Evolutionary conservation across 2,113 vertebrate species (phyloP).

Genomic region (Rhynchomys soricoides): DNA sequence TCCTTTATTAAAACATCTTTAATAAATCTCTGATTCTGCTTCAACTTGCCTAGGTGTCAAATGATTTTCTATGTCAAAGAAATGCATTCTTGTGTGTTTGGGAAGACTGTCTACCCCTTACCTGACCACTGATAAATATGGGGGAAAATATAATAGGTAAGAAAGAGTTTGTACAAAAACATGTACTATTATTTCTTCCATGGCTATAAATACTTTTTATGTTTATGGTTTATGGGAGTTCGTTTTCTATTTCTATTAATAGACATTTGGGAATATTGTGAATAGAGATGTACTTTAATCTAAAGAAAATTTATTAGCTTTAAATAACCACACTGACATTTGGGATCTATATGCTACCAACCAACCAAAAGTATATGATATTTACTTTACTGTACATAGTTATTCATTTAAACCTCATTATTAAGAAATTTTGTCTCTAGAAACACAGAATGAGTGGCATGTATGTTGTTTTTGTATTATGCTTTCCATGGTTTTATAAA

Average conservation of each 20-base stretch:
- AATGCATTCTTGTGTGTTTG: not conserved
- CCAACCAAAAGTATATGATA: not conserved
- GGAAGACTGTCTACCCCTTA: not conserved
- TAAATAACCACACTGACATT: fast-evolving
- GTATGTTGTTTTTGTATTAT: not conserved
- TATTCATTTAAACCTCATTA: not conserved
- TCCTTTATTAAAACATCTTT: not conserved
- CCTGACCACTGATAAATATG: not conserved
- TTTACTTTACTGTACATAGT: not conserved
- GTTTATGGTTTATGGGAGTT: not conserved
- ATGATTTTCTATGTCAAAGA: not conserved
- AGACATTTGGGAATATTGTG: not conserved
- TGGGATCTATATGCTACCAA: not conserved
- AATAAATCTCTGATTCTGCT: not conserved
- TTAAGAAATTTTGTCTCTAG: not conserved
- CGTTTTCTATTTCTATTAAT: not conserved
- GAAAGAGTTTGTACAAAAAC: not conserved
- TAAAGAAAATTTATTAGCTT: not conserved
- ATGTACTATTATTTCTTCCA: not conserved
- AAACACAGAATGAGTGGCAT: not conserved
- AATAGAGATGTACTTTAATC: not conserved
- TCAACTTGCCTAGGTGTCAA: not conserved
- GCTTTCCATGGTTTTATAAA: not conserved
- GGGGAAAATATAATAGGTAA: not conserved
- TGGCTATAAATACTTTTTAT: not conserved